Evolutionary conservation across 1,140 invertebrate species (phyloP), one percentile per base, ranked within the genome.

Genomic region (Cydia fagiglandana): DNA sequence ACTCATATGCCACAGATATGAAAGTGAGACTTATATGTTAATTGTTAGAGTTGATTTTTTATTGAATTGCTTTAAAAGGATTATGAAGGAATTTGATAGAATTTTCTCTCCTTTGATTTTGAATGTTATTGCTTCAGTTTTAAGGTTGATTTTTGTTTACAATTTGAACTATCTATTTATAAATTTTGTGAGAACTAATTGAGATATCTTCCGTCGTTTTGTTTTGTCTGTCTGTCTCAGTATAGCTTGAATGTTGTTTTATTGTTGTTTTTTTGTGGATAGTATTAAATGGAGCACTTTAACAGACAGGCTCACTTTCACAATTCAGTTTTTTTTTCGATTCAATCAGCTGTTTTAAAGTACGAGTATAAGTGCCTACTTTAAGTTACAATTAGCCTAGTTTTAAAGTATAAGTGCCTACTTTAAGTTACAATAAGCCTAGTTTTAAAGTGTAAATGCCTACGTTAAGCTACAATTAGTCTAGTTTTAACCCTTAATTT

Each of bases 171-270:
- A 79, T 84, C 79, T 87, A 88, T 88, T 84, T 83, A 75, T 38
- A 79, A 78, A 73, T 75, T 81, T 77, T 78, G 50, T 84, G 86
- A 81, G 79, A 84, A 86, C 82, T 89, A 89, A 89, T 89, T 88
- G 88, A 89, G 88, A 81, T 80, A 83, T 89, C 83, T 87, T 87
- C 81, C 79, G 83, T 78, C 84, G 76, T 30, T 77, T 86, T 80
- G 86, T 85, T 87, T 84, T 87, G 78, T 87, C 20, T 80, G 86
- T 88, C 81, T 81, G 81, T 83, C 74, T 80, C 77, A 81, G 75
- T 77, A 79, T 76, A 73, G 56, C 79, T 75, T 78, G 78, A 75
- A 73, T 80, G 78, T 81, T 64, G 84, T 78, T 74, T 80, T 83
- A 78, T 81, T 84, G 81, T 81, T 80, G 78, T 77, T 84, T 81